Evolutionary conservation across 30 jellyfish, hydroid and myxozoan genomes (phyloP).

Genomic region (Euphysa ruthae): DNA sequence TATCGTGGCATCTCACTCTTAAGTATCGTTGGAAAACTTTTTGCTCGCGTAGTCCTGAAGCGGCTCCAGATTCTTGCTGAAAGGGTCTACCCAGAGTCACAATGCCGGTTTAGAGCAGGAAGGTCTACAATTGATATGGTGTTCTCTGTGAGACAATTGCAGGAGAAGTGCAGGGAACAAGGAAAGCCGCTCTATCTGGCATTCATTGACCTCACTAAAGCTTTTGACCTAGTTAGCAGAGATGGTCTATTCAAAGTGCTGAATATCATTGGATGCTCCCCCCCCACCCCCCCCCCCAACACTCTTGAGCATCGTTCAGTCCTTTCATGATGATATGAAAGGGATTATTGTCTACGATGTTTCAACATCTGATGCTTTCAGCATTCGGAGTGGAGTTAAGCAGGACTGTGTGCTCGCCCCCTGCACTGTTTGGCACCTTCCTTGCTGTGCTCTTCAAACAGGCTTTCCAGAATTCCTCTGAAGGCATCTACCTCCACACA

Average conservation of each 20-base stretch:
- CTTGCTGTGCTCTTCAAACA: too few relatives aligned
- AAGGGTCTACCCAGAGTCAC: constrained; percentile 31
- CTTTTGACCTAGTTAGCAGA: constrained; percentile 39
- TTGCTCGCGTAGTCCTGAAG: too few relatives aligned
- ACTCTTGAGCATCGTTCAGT: constrained; percentile 42
- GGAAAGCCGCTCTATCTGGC: not conserved
- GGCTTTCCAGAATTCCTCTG: constrained; percentile 11
- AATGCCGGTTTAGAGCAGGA: constrained; percentile 42
- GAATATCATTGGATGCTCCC: constrained; percentile 24
- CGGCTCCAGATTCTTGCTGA: constrained; percentile 3
- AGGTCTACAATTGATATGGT: constrained; percentile 27
- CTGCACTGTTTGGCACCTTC: too few relatives aligned
- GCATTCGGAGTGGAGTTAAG: too few relatives aligned
- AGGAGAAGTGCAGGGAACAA: constrained; percentile 40
- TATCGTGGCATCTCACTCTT: constrained; percentile 42
- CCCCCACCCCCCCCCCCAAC: too few relatives aligned
- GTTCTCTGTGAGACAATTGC: constrained; percentile 22
- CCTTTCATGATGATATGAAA: constrained; percentile 32
- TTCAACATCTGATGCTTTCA: too few relatives aligned
- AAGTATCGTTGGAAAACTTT: not conserved
- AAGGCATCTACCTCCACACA: constrained; percentile 17
- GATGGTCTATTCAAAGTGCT: constrained; percentile 23
- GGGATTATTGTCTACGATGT: too few relatives aligned
- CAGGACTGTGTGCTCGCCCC: too few relatives aligned
- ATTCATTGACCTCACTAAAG: constrained; percentile 38